Evolutionary conservation across 2,888 invertebrate species (phyloP), one percentile per base, ranked within the genome.

Genomic region (Hypsopygia costalis): DNA sequence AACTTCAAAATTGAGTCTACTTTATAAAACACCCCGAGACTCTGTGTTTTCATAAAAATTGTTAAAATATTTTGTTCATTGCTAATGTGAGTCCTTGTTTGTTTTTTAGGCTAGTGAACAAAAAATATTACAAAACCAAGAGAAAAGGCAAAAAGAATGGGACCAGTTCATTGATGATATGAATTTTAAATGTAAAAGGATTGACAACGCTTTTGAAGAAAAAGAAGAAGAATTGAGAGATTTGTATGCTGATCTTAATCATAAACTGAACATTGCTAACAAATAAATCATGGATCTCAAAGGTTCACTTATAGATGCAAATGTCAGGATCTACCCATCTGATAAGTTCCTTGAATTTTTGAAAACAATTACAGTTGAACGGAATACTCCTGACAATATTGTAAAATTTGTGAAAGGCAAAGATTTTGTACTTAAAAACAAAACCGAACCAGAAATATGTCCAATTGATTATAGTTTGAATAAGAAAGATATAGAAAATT

Each of bases 81-180:
- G n/a, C n/a, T n/a, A n/a, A n/a, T n/a, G n/a, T n/a, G n/a, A n/a
- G n/a, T n/a, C n/a, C 16, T 16, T 40, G 28, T 36, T 12, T 42
- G 36, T 33, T 7, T 72, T 74, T 34, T 52, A 85, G 83, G 46
- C 45, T 10, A 55, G 51, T 57, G 68, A 73, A 42, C 49, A 69
- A 43, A 81, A 66, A 43, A 53, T 64, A 49, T 51, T 52, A 45
- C 69, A 70, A 47, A 82, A 85, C 28, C 64, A 61, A 42, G 69
- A 72, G 31, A 78, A 71, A 46, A 73, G 88, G 33, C 67, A 78
- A 54, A 79, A 78, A 37, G 92, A 94, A 75, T 95, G 94, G 93
- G 90, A 93, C 60, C 90, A 90, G 50, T 95, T 96, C 66, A 92
- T 95, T 76, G 93, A 93, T 89, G 93, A 94, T 76, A 93, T 96